Evolutionary conservation across 2,888 invertebrate species (phyloP), one percentile per base, ranked within the genome.

Genomic region (Melanotus villosus): DNA sequence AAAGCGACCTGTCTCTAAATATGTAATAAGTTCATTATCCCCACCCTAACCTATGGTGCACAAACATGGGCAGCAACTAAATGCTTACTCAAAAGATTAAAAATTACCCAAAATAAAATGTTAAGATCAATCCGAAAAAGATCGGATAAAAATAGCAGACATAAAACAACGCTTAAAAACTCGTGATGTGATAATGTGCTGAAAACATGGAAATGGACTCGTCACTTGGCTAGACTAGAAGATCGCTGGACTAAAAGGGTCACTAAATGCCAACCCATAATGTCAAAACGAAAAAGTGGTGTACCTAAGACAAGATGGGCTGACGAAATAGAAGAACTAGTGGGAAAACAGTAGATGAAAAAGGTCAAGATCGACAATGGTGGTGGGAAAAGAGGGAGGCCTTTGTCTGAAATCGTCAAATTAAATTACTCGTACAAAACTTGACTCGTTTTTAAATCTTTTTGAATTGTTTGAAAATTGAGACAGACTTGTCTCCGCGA

Each of bases 61-160:
- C 26, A 26, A 7, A 26, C 21, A 1, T 45, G 45, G 2, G 45
- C 45, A 45, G 19, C 45, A 45, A 45, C 45, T 45, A 45, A 45
- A 21, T 1, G 16, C 19, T 45, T n/a, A 26, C 23, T 12, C 7
- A 26, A 50, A 5, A 50, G n/a, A 4, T 26, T 26, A 6, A 12
- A 12, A 26, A 26, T 50, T 12, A 50, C 50, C n/a, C 50, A 50
- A 23, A 43, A 50, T 7, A 26, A 50, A 50, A 50, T 50, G 26
- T n/a, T 23, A 50, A 4, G 50, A 30, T 26, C 26, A 50, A 50
- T 50, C 12, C 12, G 4, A 23, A 50, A 26, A 26, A 26, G 14
- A 50, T 7, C 23, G 18, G 10, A 23, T 1, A 26, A 50, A n/a
- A 21, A 1, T 47, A 47, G 18, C 43, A 2, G 43, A 47, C 2